Percentiles rank a stretch among this genome's conserved stretches.
phyloP scores from a whole-genome alignment of 2,113 vertebrate species.

The Sinocyclocheilus grahami region DNA sequence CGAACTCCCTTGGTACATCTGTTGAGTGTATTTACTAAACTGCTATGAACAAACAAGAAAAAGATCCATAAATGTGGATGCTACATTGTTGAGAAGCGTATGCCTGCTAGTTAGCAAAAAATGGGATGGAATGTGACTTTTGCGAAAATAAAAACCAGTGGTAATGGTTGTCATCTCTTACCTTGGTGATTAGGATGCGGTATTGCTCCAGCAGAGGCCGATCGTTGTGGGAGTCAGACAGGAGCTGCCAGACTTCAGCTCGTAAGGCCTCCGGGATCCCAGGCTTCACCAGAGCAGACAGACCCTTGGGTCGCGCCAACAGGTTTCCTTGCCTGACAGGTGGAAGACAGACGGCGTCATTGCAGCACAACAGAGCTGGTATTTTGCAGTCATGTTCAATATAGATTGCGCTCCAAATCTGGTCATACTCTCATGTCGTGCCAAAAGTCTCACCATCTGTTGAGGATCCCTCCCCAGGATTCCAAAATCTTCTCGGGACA shows the following conservation, averaged over 20 bases:
- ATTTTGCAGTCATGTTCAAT: neutral
- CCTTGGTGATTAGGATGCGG: constrained; percentile 95
- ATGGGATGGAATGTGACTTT: neutral
- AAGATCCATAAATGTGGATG: neutral
- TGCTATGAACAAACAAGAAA: neutral
- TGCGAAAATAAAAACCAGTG: neutral
- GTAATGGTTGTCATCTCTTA: constrained; percentile 61
- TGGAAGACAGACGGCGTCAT: constrained; percentile 43
- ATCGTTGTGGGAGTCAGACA: constrained; percentile 93
- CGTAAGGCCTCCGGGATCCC: constrained; percentile 93
- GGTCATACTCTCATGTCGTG: neutral
- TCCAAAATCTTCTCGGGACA: constrained; percentile 97
- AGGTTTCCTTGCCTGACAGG: constrained; percentile 90
- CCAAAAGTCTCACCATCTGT: constrained; percentile 82
- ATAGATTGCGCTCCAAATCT: neutral
- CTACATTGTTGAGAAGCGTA: neutral
- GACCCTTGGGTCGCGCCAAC: constrained; percentile 84
- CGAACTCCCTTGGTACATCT: neutral
- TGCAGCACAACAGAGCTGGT: neutral
- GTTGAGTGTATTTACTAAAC: neutral
- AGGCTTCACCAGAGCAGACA: constrained; percentile 85
- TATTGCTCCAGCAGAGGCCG: constrained; percentile 90
- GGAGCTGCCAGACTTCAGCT: constrained; percentile 96
- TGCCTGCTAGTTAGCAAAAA: neutral
- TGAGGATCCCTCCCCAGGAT: constrained; percentile 94